These are phyloP conservation scores for Loris lydekkerianus DNA, from an alignment of 2,797 vertebrate species.

Conservation along the genomic window DNA sequence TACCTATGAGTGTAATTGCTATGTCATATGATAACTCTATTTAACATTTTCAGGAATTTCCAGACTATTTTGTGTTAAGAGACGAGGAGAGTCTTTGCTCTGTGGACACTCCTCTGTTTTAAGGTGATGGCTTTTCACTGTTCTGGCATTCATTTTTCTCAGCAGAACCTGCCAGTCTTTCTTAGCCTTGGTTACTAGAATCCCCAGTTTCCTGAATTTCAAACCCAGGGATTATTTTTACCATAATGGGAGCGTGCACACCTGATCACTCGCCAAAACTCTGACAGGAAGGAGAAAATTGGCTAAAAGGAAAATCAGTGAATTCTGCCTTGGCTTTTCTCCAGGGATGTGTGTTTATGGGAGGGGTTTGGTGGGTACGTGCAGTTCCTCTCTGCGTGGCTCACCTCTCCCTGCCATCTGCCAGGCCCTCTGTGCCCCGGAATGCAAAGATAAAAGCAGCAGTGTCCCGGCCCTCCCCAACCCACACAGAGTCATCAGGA, in stretches of 20 bases:
- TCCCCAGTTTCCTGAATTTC: background rate
- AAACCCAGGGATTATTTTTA: background rate
- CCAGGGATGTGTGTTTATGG: background rate
- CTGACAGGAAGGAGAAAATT: conserved; percentile 11
- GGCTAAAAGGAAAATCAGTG: background rate
- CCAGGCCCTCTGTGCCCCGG: background rate
- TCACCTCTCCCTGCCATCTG: background rate
- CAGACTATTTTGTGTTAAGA: too few relatives aligned
- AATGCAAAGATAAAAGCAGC: rapidly evolving
- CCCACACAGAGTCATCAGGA: background rate
- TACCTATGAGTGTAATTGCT: too few relatives aligned
- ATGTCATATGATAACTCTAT: too few relatives aligned
- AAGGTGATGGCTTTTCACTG: background rate
- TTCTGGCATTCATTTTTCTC: background rate
- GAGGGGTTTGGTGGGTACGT: background rate
- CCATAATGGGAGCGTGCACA: background rate
- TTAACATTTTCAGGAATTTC: too few relatives aligned
- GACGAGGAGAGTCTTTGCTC: conserved; percentile 80
- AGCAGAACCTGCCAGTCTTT: background rate
- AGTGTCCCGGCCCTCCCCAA: background rate
- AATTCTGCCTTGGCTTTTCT: background rate
- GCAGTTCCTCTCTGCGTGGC: rapidly evolving
- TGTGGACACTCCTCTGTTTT: conserved; percentile 76
- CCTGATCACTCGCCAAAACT: background rate
- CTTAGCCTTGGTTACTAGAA: background rate